phyloP scores from a whole-genome alignment of 2,888 invertebrate species.

The Drosophila lacicola region DNA sequence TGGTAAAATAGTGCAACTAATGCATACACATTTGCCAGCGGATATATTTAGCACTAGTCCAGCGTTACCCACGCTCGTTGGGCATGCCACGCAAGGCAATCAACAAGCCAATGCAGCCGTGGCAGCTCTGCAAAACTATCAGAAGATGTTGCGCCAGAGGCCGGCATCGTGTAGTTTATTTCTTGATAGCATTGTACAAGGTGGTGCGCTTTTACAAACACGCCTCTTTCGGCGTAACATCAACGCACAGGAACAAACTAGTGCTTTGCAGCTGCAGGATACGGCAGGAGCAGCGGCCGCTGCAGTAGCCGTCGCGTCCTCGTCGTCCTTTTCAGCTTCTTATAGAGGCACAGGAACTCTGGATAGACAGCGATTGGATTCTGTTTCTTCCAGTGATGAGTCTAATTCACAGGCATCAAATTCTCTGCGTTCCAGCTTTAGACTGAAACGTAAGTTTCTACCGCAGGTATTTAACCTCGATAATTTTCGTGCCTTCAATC shows the following conservation, averaged over 20 bases:
- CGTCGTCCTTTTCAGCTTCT: conserved; percentile 7
- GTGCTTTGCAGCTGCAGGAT: conserved; percentile 54
- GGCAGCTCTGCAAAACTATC: conserved; percentile 91
- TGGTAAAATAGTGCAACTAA: conserved; percentile 94
- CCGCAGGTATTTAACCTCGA: conserved; percentile 86
- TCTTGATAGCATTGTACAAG: conserved; percentile 91
- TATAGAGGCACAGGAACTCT: conserved; percentile 54
- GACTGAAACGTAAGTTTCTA: conserved; percentile 84
- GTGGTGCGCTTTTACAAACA: conserved; percentile 85
- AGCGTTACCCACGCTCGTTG: conserved; percentile 92
- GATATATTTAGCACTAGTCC: conserved; percentile 94
- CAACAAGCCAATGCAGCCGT: conserved; percentile 94
- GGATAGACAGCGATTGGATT: conserved; percentile 85
- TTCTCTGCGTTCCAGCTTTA: conserved; percentile 83
- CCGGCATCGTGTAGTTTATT: conserved; percentile 93
- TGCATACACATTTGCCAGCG: conserved; percentile 93
- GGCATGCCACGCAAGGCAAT: conserved; percentile 91
- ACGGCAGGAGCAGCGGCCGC: conserved; percentile 44
- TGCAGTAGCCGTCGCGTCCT: conserved; percentile 10
- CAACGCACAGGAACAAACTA: conserved; percentile 77
- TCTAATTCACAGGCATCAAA: conserved; percentile 81
- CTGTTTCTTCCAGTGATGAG: conserved; percentile 85
- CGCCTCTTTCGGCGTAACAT: conserved; percentile 84
- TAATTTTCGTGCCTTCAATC: conserved; percentile 87
- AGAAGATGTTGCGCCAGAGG: conserved; percentile 92